Evolutionary conservation across 2,113 vertebrate species (phyloP).

Genomic region (Pantherophis guttatus): DNA sequence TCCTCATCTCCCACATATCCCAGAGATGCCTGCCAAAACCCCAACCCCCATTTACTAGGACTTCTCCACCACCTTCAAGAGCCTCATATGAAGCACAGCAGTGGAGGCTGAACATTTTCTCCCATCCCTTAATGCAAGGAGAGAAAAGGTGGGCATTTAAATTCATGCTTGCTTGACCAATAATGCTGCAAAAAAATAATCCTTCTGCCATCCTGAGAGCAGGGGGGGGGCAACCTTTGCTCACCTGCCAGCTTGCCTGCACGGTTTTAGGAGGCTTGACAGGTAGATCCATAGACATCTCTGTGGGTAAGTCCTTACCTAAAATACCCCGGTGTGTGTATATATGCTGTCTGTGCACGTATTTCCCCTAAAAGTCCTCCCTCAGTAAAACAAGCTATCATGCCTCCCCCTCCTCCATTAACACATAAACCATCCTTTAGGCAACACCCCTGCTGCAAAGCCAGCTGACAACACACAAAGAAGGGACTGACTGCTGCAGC

Average conservation of each 20-base stretch:
- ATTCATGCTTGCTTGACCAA: slow-evolving; percentile 2
- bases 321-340: neutral
- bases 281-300: neutral
- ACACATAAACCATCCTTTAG: neutral
- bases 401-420: too few relatives aligned
- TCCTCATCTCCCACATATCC: neutral
- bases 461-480: slow-evolving; percentile 6
- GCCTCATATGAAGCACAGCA: neutral
- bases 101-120: neutral
- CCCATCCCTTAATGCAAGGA: neutral
- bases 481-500: neutral
- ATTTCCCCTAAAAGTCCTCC: neutral
- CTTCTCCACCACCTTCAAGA: neutral
- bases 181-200: neutral
- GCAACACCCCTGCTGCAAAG: slow-evolving; percentile 21
- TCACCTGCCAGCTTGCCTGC: neutral
- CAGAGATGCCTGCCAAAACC: neutral
- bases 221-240: neutral
- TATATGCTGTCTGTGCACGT: neutral
- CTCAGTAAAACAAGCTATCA: neutral
- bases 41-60: neutral
- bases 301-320: neutral
- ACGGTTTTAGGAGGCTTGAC: neutral
- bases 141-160: neutral
- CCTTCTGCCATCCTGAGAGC: neutral